These are phyloP conservation scores for Leptura quadrifasciata DNA, from an alignment of 2,888 invertebrate genomes.

Conservation along the genomic window DNA sequence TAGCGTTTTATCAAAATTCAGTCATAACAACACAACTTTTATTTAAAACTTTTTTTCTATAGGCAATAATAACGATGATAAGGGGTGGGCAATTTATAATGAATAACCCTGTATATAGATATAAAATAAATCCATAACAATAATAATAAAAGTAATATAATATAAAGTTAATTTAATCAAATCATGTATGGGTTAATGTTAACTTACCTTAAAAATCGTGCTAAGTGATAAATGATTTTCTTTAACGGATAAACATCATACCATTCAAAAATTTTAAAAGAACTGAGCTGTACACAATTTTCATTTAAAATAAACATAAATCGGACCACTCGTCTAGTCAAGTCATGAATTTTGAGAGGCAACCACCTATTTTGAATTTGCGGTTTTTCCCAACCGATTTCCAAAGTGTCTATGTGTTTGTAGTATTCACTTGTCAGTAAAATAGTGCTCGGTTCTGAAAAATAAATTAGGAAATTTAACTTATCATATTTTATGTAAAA, in stretches of 20 bases:
- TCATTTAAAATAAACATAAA: constrained; percentile 67
- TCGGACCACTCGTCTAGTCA: constrained; percentile 70
- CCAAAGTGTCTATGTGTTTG: constrained; percentile 72
- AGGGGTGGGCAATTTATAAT: too few relatives aligned
- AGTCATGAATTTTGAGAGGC: constrained; percentile 70
- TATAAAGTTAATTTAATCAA: too few relatives aligned
- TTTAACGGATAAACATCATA: constrained; percentile 72
- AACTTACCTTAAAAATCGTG: constrained; percentile 67
- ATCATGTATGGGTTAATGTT: too few relatives aligned
- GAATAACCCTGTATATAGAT: too few relatives aligned
- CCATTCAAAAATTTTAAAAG: constrained; percentile 74
- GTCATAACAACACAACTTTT: too few relatives aligned
- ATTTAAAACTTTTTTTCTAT: too few relatives aligned
- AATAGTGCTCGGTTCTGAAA: constrained; percentile 66
- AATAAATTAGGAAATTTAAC: constrained; percentile 28
- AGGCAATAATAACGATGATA: too few relatives aligned
- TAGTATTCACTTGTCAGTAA: constrained; percentile 70
- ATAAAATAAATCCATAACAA: too few relatives aligned
- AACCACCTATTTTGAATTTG: constrained; percentile 69
- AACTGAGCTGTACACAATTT: constrained; percentile 70
- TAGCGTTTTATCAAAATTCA: too few relatives aligned
- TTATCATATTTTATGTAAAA: neutral
- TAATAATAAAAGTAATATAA: too few relatives aligned
- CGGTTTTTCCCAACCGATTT: constrained; percentile 74
- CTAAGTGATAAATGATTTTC: constrained; percentile 69